A percentile compares a stretch with the other conserved stretches of the same genome.
These are phyloP conservation scores for Lasioglossum malachurum DNA, from an alignment of 2,888 invertebrate species.

Conservation along the genomic window DNA sequence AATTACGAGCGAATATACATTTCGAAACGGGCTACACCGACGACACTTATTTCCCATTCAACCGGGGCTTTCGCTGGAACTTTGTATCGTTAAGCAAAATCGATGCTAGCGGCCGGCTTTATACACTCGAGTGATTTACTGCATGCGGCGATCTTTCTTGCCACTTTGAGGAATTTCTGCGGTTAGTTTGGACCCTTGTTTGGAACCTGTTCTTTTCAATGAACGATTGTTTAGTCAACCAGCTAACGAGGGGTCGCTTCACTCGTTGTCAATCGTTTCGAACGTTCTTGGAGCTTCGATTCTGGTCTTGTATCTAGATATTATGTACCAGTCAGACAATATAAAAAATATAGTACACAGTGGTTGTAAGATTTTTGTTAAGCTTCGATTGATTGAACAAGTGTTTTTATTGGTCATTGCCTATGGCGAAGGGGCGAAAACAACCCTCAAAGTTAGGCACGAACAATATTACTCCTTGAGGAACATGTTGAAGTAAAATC, in stretches of 20 bases:
- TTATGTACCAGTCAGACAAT: too few relatives aligned
- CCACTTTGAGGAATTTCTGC: not conserved
- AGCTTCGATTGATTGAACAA: too few relatives aligned
- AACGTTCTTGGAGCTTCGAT: not conserved
- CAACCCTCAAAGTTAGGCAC: too few relatives aligned
- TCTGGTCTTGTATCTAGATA: too few relatives aligned
- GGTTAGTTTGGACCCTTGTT: not conserved
- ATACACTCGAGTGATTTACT: conserved; percentile 24
- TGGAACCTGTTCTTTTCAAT: not conserved
- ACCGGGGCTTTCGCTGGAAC: not conserved
- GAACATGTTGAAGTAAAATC: too few relatives aligned
- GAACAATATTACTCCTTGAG: not conserved
- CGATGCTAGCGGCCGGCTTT: conserved; percentile 1
- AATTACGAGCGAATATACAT: conserved; percentile 72
- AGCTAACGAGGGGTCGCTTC: not conserved
- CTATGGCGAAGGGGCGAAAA: too few relatives aligned
- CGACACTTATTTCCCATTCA: conserved; percentile 29
- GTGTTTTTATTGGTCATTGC: too few relatives aligned
- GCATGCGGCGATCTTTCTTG: not conserved
- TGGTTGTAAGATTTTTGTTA: not conserved
- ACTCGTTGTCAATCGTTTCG: not conserved
- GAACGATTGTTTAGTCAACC: not conserved
- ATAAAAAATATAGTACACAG: too few relatives aligned
- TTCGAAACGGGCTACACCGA: conserved; percentile 18
- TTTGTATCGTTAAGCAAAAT: conserved; percentile 21